These are phyloP conservation scores for Tholera decimalis DNA, from an alignment of 2,888 invertebrate genomes.

Conservation along the genomic window DNA sequence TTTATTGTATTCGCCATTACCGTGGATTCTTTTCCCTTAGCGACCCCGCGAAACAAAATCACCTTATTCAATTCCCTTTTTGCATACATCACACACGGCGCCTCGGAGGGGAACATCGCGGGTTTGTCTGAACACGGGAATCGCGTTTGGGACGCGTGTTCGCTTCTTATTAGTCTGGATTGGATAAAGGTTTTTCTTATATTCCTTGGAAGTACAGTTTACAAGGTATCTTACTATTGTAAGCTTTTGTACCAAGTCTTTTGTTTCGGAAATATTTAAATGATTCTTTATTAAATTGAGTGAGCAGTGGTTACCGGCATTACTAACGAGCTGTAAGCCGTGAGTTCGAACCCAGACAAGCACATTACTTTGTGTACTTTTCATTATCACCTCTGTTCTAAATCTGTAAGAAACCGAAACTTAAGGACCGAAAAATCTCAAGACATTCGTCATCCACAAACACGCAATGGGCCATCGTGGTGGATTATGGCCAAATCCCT, in stretches of 20 bases:
- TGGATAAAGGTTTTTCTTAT: constrained; percentile 86
- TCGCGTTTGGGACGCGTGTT: constrained; percentile 89
- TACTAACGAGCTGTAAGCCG: too few relatives aligned
- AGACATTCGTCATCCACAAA: too few relatives aligned
- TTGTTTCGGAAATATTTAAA: not conserved
- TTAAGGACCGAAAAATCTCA: too few relatives aligned
- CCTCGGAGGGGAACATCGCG: constrained; percentile 83
- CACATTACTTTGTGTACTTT: too few relatives aligned
- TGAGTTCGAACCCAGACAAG: too few relatives aligned
- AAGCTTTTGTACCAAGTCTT: constrained; percentile 18
- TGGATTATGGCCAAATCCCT: too few relatives aligned
- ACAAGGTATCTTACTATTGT: constrained; percentile 37
- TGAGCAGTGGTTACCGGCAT: too few relatives aligned
- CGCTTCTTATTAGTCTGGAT: constrained; percentile 89
- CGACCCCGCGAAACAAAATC: constrained; percentile 90
- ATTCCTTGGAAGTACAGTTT: constrained; percentile 72
- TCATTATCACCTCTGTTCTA: too few relatives aligned
- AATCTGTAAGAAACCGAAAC: too few relatives aligned
- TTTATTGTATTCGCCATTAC: constrained; percentile 92
- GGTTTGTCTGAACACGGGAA: constrained; percentile 90
- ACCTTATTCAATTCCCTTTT: constrained; percentile 92
- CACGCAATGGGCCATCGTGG: too few relatives aligned
- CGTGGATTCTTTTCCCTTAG: constrained; percentile 89
- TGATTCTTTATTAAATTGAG: not conserved
- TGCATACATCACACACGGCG: constrained; percentile 90